Base-by-base conservation (phyloP, 35 echinoderm and acorn worm species). In the Ptychodera flava region DNA sequence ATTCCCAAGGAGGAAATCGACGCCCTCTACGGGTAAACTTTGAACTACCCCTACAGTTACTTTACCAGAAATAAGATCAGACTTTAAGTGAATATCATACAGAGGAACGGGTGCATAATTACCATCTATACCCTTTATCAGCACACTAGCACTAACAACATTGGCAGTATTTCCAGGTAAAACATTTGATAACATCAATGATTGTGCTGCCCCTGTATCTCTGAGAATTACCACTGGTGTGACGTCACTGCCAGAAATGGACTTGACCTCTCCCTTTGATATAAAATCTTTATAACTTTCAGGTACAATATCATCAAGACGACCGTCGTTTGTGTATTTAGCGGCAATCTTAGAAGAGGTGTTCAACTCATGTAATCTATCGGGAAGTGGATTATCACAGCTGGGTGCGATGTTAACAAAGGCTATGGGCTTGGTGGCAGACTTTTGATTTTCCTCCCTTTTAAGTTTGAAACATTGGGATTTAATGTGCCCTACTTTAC, bases 81-180 rank as follows among this genome's bases (percentile, higher is more conserved):
- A 79, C 29, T 87, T 78, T 33, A 87, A 87, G 35, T 77, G 38
- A 77, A 87, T 79, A 78, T 78, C 29, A 35, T 77, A 36, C 28
- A 87, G 76, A 15, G 85, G 85, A 22, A 34, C 80, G 33, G 6
- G 80, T 16, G 29, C 29, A 81, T 15, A 81, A 81, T 81, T 34
- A 81, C 80, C 80, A 81, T 31, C 33, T 34, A 81, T 28, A 81
- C 80, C 80, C 31, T 81, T 31, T 34, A 6, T 31, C 35, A 81
- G 28, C 33, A 32, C 80, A 31, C 1, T 34, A 81, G 33, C 32
- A 1, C 28, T 31, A 10, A 31, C 29, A 79, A 31, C 29, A 31
- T 28, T 79, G 28, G 6, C 35, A 12, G 33, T 34, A 0, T 31
- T 34, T 16, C 33, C 31, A 33, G 80, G 80, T 81, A 81, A 81